These are phyloP conservation scores for Cotesia chilonis DNA, from an alignment of 1,140 invertebrate species.

Conservation along the genomic window DNA sequence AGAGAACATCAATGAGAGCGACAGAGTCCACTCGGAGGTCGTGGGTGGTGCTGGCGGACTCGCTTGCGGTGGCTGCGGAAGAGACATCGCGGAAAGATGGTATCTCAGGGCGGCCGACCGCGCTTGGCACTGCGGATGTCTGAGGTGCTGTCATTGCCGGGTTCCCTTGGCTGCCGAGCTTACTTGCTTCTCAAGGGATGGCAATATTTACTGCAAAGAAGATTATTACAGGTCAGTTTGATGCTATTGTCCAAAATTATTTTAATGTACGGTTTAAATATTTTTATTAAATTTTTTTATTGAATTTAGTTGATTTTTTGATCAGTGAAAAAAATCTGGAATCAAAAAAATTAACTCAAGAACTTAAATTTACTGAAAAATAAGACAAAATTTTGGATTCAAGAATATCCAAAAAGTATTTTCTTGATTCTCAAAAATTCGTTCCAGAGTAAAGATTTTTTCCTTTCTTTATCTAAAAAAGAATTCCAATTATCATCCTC, in stretches of 20 bases:
- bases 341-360: too few species aligned
- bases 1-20: slow-evolving; percentile 34
- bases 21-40: slow-evolving; percentile 1
- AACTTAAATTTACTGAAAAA: too few species aligned
- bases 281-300: too few species aligned
- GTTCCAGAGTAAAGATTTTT: too few species aligned
- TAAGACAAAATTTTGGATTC: too few species aligned
- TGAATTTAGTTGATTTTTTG: too few species aligned
- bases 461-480: too few species aligned
- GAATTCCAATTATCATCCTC: too few species aligned
- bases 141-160: slow-evolving; percentile 88
- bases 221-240: slow-evolving; percentile 90
- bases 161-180: slow-evolving; percentile 84
- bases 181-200: slow-evolving; percentile 89
- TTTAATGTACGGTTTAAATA: too few species aligned
- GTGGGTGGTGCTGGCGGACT: slow-evolving; percentile 53
- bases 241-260: neutral
- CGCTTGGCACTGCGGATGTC: slow-evolving; percentile 88
- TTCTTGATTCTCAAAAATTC: too few species aligned
- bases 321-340: too few species aligned
- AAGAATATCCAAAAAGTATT: too few species aligned
- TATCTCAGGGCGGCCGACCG: slow-evolving; percentile 88
- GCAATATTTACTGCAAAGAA: slow-evolving; percentile 93
- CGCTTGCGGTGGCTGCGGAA: slow-evolving; percentile 54
- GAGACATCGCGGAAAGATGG: slow-evolving; percentile 69